Base-by-base conservation (phyloP, 2,888 invertebrate species). In the Athripsodes cinereus region DNA sequence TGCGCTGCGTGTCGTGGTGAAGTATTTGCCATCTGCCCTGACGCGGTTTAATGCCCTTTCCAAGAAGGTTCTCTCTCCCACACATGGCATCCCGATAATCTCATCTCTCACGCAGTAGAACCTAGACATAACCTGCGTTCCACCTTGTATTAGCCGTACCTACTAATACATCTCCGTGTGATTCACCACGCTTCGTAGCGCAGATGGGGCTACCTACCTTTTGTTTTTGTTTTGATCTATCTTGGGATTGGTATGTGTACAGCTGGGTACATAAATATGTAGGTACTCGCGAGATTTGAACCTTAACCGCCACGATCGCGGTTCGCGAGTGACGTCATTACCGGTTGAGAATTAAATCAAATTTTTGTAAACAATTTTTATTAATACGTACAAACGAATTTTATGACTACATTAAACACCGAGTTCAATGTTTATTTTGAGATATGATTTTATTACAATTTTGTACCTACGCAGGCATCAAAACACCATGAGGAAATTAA, bases 21-120 rank as follows among this genome's bases (percentile, higher is more conserved):
- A 10, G 40, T 40, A 40, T 40, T 40, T 40, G 40, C 40, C 40
- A 40, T 40, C 40, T 40, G 40, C 40, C 10, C 26, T 26, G 26
- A 26, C 26, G 40, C 40, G 13, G 40, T 40, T 40, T 40, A 40
- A 40, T 40, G 40, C 40, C 40, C 40, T 40, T 13, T 40, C 40
- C 16, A 40, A 40, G 40, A 40, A 40, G 40, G 40, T 40, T 40
- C 40, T 40, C 40, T n/a, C 40, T 40, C 40, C 40, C 40, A 16
- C 40, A 16, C 40, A 40, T 13, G 40, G 2, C 40, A 40, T 13
- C 40, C 5, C 13, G 40, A 40, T 40, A 40, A n/a, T 5, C 13
- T 40, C 40, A 40, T 40, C 40, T 40, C 40, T 40, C 40, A 16
- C 40, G 40, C 40, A 40, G 40, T 40, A 40, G 40, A 40, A 40